These are phyloP conservation scores for Antrozous pallidus DNA, from an alignment of 2,797 vertebrate genomes.

Conservation along the genomic window DNA sequence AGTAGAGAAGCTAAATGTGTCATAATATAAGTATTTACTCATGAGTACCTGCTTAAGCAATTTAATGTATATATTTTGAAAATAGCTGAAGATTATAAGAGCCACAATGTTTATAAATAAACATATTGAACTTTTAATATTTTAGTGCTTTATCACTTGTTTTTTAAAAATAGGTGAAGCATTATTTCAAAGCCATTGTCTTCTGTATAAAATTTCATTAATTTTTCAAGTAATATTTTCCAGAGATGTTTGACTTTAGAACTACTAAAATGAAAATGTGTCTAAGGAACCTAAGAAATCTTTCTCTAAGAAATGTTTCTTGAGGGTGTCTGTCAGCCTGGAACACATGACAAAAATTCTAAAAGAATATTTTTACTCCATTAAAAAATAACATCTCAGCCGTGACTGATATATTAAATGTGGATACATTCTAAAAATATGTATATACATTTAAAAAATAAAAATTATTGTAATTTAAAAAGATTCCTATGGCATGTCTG, in stretches of 20 bases:
- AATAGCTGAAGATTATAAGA: neutral
- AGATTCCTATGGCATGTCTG: neutral
- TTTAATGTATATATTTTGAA: constrained; percentile 51
- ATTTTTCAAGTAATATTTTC: constrained; percentile 77
- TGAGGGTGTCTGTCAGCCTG: constrained; percentile 67
- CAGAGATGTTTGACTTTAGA: constrained; percentile 80
- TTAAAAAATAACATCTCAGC: constrained; percentile 73
- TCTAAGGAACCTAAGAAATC: constrained; percentile 67
- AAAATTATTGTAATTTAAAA: neutral
- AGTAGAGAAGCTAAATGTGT: constrained; percentile 51
- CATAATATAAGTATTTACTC: constrained; percentile 58
- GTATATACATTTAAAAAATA: neutral
- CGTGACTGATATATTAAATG: neutral
- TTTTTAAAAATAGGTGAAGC: constrained; percentile 40
- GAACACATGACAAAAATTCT: constrained; percentile 70
- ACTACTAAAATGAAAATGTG: constrained; percentile 83
- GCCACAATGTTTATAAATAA: neutral
- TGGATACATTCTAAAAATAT: neutral
- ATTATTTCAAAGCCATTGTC: constrained; percentile 72
- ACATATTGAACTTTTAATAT: constrained; percentile 1
- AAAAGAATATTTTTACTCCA: constrained; percentile 66
- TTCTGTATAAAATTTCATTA: constrained; percentile 73
- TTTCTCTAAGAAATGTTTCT: constrained; percentile 52
- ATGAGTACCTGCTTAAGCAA: constrained; percentile 68
- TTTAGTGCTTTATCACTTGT: constrained; percentile 23